Evolutionary conservation across 1,140 invertebrate genomes (phyloP), one percentile per base, ranked within the genome.

Genomic region (Pseudomyrmex flavicornis): DNA sequence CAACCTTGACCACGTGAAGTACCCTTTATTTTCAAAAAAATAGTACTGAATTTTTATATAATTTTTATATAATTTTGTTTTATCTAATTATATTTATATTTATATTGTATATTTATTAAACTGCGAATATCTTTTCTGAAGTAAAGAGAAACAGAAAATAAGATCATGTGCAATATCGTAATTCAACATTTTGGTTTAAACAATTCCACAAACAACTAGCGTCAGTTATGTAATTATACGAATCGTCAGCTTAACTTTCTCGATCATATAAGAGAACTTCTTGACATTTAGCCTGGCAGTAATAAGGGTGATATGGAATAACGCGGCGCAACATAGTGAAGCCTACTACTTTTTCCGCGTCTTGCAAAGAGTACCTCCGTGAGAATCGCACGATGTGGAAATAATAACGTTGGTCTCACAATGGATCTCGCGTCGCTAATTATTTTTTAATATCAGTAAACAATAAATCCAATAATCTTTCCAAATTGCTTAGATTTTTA

Each of bases 261-360:
- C 26, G 79, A 70, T 88, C 73, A 85, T 76, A 87, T 44, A 69
- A 85, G 87, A 85, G 87, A 88, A 88, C 74, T 83, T 88, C 87
- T 85, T 88, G 87, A 88, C 87, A 88, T 88, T 88, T 88, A 88
- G 75, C 74, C 50, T 79, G 5, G 54, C 15, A 73, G 72, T 35
- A 77, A 76, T 83, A 88, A 88, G 83, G 83, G 76, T 61, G 59
- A 69, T 68, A 58, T 58, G 85, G 66, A 84, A 84, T 77, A 77
- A 63, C 35, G 20, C 65, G 17, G 59, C 13, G 77, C 44, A 85
- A 76, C 46, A 26, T 56, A 85, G 72, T 75, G 72, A 74, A 73
- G 50, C 59, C 26, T 52, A 68, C 50, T 52, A 48, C 69, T 79
- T 77, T 85, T 70, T 65, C 58, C 35, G 35, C 35, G 66, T 82